These are phyloP conservation scores for Dermatemys mawii DNA, from an alignment of 2,113 vertebrate genomes.

Conservation along the genomic window DNA sequence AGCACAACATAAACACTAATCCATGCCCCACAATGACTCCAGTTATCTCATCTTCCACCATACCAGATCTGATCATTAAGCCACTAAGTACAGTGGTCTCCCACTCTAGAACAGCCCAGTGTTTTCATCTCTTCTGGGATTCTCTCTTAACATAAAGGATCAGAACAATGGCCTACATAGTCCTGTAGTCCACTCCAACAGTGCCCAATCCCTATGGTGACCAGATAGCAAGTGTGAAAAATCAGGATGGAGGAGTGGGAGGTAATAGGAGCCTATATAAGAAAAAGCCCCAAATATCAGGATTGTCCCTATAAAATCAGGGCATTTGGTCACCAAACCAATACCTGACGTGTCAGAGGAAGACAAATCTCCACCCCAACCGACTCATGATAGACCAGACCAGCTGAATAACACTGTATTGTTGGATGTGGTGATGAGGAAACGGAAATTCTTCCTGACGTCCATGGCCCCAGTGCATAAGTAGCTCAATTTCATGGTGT, in stretches of 20 bases:
- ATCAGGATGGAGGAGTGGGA: no score
- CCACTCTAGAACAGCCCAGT: background rate
- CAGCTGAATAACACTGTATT: background rate
- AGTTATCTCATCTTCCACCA: background rate
- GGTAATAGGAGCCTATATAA: no score
- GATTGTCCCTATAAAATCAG: no score
- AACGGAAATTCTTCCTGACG: background rate
- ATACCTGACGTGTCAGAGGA: background rate
- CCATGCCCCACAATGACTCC: background rate
- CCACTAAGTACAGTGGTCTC: background rate
- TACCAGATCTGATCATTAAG: background rate
- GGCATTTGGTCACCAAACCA: no score
- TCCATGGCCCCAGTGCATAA: background rate
- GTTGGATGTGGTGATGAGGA: background rate
- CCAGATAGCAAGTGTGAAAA: no score
- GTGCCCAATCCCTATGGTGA: background rate
- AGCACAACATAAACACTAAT: no score
- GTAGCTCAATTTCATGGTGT: background rate
- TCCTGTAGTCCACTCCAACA: accelerated
- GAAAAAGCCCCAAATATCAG: no score
- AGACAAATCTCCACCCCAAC: background rate
- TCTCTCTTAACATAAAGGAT: background rate
- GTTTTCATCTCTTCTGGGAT: background rate
- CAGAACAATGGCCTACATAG: accelerated
- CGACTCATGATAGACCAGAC: accelerated